A percentile compares a stretch with the other conserved stretches of the same genome.
These are phyloP conservation scores for Paracyclopina nana DNA, from an alignment of 1,140 invertebrate genomes.

Conservation along the genomic window DNA sequence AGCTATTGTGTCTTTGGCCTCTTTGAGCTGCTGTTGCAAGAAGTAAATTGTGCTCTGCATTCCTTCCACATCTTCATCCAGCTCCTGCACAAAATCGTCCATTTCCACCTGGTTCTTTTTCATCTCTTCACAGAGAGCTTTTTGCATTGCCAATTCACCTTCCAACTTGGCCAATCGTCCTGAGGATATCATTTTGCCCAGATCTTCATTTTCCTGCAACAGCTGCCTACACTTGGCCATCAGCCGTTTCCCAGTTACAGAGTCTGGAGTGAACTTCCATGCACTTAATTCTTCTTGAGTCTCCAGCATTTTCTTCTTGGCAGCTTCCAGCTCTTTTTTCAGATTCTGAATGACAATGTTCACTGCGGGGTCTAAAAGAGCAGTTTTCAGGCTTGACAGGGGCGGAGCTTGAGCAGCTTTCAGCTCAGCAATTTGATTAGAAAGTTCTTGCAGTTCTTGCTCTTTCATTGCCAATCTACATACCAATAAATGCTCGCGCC, in stretches of 20 bases:
- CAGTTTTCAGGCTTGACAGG: slow-evolving; percentile 51
- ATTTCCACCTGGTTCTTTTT: slow-evolving; percentile 88
- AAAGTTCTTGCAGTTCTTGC: slow-evolving; percentile 79
- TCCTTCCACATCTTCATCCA: slow-evolving; percentile 92
- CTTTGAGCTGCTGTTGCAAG: slow-evolving; percentile 71
- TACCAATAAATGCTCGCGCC: not conserved
- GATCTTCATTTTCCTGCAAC: slow-evolving; percentile 95
- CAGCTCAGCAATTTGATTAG: slow-evolving; percentile 80
- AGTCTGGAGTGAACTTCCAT: slow-evolving; percentile 95
- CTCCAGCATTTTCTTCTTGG: slow-evolving; percentile 77
- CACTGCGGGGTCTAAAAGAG: slow-evolving; percentile 80
- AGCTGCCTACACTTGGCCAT: slow-evolving; percentile 91
- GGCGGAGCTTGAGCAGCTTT: slow-evolving; percentile 58
- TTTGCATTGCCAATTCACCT: slow-evolving; percentile 81
- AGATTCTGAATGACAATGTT: slow-evolving; percentile 82
- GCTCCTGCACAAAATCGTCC: slow-evolving; percentile 81
- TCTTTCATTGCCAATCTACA: slow-evolving; percentile 42
- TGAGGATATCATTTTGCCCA: slow-evolving; percentile 84
- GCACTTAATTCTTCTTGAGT: slow-evolving; percentile 92
- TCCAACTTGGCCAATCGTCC: slow-evolving; percentile 86
- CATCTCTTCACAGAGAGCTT: slow-evolving; percentile 85
- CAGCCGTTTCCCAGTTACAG: slow-evolving; percentile 68
- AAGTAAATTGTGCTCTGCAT: slow-evolving; percentile 93
- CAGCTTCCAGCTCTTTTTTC: slow-evolving; percentile 68
- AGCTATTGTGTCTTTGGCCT: slow-evolving; percentile 44